A percentile compares a stretch with the other conserved stretches of the same genome.
phyloP scores from a whole-genome alignment of 1,140 invertebrate genomes.

The Ostrea denselamellosa region DNA sequence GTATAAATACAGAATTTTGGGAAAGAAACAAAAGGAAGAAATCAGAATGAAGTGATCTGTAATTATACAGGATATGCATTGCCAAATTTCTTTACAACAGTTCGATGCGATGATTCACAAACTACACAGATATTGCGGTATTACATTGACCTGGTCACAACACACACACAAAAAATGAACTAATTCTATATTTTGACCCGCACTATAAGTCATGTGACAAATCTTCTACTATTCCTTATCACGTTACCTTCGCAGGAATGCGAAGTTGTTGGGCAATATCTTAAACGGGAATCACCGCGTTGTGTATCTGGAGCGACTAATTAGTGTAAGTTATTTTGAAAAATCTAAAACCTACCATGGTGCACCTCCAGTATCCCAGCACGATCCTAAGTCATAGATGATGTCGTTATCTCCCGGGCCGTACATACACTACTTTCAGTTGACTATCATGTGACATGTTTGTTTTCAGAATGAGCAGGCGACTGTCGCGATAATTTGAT shows the following conservation, averaged over 20 bases:
- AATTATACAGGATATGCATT: no score
- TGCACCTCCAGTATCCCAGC: background rate
- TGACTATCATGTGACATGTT: constrained; percentile 39
- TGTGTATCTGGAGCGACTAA: background rate
- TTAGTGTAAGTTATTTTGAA: background rate
- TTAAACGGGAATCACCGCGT: background rate
- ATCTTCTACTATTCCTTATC: background rate
- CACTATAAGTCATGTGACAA: background rate
- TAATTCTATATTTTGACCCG: background rate
- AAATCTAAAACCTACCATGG: constrained; percentile 7
- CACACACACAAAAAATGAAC: background rate
- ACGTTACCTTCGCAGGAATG: background rate
- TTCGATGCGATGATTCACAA: no score
- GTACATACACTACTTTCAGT: background rate
- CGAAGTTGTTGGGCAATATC: background rate
- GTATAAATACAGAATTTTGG: no score
- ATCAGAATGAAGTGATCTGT: no score
- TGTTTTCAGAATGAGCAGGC: background rate
- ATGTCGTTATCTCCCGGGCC: background rate
- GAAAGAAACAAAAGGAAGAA: no score
- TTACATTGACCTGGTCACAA: no score
- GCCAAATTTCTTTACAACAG: no score
- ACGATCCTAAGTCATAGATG: constrained; percentile 6
- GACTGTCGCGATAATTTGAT: background rate
- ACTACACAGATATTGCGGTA: no score